Evolutionary conservation across 1,140 invertebrate genomes (phyloP), one percentile per base, ranked within the genome.

Genomic region (Eueides isabella): DNA sequence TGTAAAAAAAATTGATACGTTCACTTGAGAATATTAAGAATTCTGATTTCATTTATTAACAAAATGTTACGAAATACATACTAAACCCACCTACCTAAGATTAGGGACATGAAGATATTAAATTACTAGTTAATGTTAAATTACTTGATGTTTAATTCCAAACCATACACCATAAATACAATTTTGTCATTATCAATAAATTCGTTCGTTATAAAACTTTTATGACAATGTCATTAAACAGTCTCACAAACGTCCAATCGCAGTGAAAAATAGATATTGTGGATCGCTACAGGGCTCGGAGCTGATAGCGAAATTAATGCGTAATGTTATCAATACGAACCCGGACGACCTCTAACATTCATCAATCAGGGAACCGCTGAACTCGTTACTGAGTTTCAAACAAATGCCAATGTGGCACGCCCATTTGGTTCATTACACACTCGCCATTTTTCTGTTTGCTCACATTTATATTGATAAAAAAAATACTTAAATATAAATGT

Each of bases 311-410:
- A 85, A 85, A 89, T 88, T 88, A 87, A 87, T 86, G 84, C 74
- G 80, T 84, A 81, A 85, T 85, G 83, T 86, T 89, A 89, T 91
- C 87, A 87, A 85, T 86, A 83, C 82, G 76, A 75, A 80, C 77
- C 75, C 72, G 75, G 73, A 76, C 75, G 78, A 75, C 66, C 72
- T 74, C 80, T 77, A 78, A 85, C 76, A 80, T 84, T 87, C 87
- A 91, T 91, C 89, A 91, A 88, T 88, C 86, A 91, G 80, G 74
- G 75, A 86, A 82, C 80, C 85, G 80, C 81, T 84, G 82, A 89
- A 85, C 87, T 90, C 85, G 85, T 90, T 90, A 85, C 86, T 77
- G 83, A 90, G 83, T 88, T 87, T 76, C 82, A 78, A 86, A 85
- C 83, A 86, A 89, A 86, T 82, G 83, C 78, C 82, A 85, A 87